Conservation (phyloP, 2,888 invertebrate species). For the Lasioglossum pauxillum region DNA sequence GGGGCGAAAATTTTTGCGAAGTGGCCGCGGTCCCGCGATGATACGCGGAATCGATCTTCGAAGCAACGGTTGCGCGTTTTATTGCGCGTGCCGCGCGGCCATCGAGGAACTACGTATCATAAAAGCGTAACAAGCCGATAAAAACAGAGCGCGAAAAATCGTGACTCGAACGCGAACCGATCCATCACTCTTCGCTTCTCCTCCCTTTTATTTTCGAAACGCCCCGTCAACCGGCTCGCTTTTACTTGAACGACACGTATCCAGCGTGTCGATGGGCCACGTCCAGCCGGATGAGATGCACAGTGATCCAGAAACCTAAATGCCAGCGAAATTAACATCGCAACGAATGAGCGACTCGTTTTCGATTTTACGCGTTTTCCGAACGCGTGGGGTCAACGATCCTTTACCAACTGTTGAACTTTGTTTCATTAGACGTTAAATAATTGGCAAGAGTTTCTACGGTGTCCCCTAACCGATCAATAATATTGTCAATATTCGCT, state of each 20-base stretch:
- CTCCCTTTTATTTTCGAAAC: not conserved
- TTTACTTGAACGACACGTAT: conserved; percentile 9
- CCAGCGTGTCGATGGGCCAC: not conserved
- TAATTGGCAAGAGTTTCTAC: not conserved
- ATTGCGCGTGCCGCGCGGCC: conserved; percentile 40
- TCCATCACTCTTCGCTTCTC: conserved; percentile 41
- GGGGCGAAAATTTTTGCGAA: not conserved
- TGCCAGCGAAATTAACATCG: not conserved
- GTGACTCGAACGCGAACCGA: conserved; percentile 45
- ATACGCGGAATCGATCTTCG: conserved; percentile 21
- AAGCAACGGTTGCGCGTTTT: conserved; percentile 19
- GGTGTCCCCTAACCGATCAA: too few species aligned
- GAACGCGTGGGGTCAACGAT: not conserved
- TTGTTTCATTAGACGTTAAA: not conserved
- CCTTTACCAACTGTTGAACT: not conserved
- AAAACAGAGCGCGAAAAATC: conserved; percentile 58
- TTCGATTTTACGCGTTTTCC: not conserved
- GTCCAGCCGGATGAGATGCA: not conserved
- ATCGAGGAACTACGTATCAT: not conserved
- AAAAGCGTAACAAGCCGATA: conserved; percentile 41
- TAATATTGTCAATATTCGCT: too few species aligned
- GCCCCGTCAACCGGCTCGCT: conserved; percentile 13
- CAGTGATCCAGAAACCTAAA: not conserved
- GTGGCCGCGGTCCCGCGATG: not conserved
- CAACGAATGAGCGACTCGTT: not conserved